Conservation (phyloP, 2,113 vertebrate genomes). For the Sarotherodon lohbergeri region DNA sequence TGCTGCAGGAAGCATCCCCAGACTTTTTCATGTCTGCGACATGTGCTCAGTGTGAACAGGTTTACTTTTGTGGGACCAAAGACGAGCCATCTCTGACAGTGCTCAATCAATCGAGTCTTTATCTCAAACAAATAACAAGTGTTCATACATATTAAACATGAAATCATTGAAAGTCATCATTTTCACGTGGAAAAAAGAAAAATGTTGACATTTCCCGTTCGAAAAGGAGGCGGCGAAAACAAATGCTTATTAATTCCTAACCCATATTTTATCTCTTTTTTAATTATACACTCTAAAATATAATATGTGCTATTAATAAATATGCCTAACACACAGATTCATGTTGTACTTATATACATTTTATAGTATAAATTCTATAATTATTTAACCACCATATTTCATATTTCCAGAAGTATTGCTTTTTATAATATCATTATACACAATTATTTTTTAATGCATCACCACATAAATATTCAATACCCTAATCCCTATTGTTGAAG, state of each 20-base stretch:
- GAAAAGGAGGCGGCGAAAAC: background rate
- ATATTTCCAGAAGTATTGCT: background rate
- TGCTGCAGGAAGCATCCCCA: background rate
- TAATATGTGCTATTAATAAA: background rate
- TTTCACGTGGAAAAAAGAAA: background rate
- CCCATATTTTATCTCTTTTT: background rate
- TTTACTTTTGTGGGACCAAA: background rate
- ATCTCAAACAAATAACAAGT: background rate
- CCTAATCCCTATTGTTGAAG: background rate
- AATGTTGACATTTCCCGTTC: background rate
- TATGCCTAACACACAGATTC: background rate
- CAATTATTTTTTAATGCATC: background rate
- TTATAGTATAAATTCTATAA: background rate
- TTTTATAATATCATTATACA: background rate
- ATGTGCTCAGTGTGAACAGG: too few species aligned
- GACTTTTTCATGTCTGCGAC: too few species aligned
- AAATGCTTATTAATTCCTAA: background rate
- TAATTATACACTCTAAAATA: background rate
- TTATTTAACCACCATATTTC: background rate
- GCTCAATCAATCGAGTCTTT: background rate
- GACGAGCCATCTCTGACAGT: background rate
- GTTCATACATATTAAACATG: background rate
- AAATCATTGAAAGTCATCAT: background rate
- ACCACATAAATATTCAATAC: background rate
- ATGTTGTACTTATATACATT: background rate